Evolutionary conservation across 2,113 vertebrate species (phyloP).

Genomic region (Nematolebias whitei): DNA sequence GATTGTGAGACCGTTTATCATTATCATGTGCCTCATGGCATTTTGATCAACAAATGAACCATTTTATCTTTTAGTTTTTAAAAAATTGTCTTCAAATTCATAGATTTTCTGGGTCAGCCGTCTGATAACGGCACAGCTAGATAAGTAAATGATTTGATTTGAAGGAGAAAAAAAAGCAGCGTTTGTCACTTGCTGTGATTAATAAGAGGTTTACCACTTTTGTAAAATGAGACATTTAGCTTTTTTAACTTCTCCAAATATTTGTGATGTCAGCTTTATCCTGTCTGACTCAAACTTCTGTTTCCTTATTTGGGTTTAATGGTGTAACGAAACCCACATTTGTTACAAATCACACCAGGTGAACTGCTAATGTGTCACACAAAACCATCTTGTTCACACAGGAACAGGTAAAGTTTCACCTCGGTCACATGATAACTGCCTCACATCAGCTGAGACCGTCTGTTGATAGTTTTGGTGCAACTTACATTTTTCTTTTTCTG

Average conservation of each 20-base stretch:
- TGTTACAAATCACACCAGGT: neutral
- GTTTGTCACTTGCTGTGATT: too few relatives aligned
- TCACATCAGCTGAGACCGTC: neutral
- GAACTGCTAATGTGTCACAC: conserved; percentile 1
- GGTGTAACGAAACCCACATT: neutral
- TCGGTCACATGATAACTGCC: conserved; percentile 38
- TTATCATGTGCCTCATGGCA: too few relatives aligned
- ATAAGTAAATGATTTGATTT: too few relatives aligned
- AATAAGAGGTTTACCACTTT: neutral
- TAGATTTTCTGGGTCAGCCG: too few relatives aligned
- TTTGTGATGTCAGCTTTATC: conserved; percentile 35
- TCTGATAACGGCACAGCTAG: too few relatives aligned
- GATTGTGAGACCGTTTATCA: too few relatives aligned
- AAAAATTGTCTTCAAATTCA: neutral
- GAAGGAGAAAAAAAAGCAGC: too few relatives aligned
- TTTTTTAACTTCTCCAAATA: conserved; percentile 58
- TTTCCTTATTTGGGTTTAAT: conserved; percentile 11
- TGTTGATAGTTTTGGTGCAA: conserved; percentile 5
- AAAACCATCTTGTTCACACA: conserved; percentile 14
- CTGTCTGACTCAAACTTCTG: conserved; percentile 6
- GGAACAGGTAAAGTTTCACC: conserved; percentile 46
- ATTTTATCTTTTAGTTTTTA: too few relatives aligned
- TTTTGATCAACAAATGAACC: too few relatives aligned
- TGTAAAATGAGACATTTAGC: conserved; percentile 31
- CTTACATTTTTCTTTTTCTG: conserved; percentile 16